phyloP scores from a whole-genome alignment of 2,113 vertebrate species.

The Macrotus californicus region DNA sequence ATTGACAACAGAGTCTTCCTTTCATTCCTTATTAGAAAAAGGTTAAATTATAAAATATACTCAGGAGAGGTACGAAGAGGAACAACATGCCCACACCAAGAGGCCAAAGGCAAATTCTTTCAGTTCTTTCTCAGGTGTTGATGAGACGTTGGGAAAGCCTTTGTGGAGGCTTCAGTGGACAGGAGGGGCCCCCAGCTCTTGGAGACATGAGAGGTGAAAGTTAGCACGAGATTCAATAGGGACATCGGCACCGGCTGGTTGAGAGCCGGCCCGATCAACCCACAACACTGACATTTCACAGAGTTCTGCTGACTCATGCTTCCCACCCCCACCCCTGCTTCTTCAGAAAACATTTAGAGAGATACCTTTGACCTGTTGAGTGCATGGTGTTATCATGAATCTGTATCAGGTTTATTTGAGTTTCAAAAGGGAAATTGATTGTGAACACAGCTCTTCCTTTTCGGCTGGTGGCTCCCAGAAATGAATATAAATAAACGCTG shows the following conservation, averaged over 20 bases:
- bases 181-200: not conserved
- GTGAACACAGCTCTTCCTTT: not conserved
- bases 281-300: not conserved
- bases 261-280: not conserved
- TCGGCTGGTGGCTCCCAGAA: not conserved
- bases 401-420: not conserved
- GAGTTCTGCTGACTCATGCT: not conserved
- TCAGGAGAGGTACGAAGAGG: not conserved
- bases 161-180: not conserved
- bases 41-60: not conserved
- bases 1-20: not conserved
- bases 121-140: not conserved
- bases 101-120: not conserved
- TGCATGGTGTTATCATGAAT: not conserved
- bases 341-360: not conserved
- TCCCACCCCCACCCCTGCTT: not conserved
- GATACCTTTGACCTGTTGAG: not conserved
- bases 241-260: not conserved
- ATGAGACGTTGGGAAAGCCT: not conserved
- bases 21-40: conserved; percentile 2
- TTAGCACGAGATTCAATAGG: not conserved
- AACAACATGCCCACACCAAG: not conserved
- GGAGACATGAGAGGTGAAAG: not conserved
- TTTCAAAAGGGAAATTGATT: conserved; percentile 21
- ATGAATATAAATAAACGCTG: not conserved